Conservation (phyloP, 64 coral and sea anemone genomes). For the Stichodactyla mertensii region DNA sequence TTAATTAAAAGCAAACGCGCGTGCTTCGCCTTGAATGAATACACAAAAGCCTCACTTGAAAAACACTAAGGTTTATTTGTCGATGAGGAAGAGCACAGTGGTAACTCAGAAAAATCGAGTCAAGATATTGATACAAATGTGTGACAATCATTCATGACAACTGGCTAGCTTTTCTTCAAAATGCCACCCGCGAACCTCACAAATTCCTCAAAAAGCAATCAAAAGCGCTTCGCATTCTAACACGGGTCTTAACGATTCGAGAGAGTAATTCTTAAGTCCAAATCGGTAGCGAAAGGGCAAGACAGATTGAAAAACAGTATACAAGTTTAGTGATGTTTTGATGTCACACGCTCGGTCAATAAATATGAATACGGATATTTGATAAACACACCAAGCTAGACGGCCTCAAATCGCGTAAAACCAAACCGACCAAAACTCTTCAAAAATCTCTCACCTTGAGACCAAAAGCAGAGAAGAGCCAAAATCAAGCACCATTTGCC, state of each 20-base stretch:
- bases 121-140: background rate
- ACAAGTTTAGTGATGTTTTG: background rate
- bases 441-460: background rate
- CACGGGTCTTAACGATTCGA: background rate
- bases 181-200: background rate
- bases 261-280: background rate
- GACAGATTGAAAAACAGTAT: conserved; percentile 5
- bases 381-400: background rate
- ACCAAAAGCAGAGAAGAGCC: conserved; percentile 11
- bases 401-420: background rate
- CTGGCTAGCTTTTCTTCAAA: background rate
- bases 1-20: background rate
- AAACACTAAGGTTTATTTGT: too few relatives aligned
- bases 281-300: background rate
- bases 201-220: background rate
- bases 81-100: background rate
- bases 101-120: background rate
- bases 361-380: background rate
- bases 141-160: background rate
- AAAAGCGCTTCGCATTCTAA: background rate
- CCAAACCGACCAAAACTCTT: background rate
- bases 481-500: conserved; percentile 37
- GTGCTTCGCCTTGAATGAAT: background rate
- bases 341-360: background rate
- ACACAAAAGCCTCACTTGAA: background rate